Conservation (phyloP, 2,888 invertebrate genomes). For the Lasioglossum vierecki region DNA sequence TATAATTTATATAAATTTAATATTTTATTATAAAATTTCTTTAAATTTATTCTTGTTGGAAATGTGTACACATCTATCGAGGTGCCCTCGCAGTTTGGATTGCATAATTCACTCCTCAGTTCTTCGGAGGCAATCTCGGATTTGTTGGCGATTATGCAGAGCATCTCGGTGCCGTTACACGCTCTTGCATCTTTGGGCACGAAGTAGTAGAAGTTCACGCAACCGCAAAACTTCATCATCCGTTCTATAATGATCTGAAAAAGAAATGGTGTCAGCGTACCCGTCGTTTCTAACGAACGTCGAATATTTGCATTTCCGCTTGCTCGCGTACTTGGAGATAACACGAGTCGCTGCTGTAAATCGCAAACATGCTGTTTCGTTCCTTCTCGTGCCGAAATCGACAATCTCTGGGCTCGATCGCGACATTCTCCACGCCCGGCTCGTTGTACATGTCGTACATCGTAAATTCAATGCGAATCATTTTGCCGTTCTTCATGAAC, state of each 20-base stretch:
- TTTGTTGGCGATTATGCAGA: conserved; percentile 49
- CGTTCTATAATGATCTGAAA: conserved; percentile 50
- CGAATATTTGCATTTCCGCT: background rate
- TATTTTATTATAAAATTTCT: too few relatives aligned
- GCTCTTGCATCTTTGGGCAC: conserved; percentile 33
- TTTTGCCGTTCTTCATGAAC: conserved; percentile 13
- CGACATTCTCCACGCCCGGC: conserved; percentile 85
- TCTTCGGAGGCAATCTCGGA: conserved; percentile 8
- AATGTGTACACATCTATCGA: conserved; percentile 12
- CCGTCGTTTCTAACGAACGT: background rate
- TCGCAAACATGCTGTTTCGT: conserved; percentile 86
- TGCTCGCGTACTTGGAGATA: conserved; percentile 86
- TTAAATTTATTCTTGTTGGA: background rate
- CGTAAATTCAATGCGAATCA: conserved; percentile 49
- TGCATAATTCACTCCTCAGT: conserved; percentile 45
- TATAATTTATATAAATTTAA: too few relatives aligned
- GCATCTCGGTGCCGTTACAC: conserved; percentile 72
- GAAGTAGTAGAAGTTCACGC: conserved; percentile 71
- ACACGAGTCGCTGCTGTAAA: conserved; percentile 91
- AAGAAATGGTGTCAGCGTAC: background rate
- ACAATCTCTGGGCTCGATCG: conserved; percentile 88
- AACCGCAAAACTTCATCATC: conserved; percentile 72
- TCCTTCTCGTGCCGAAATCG: conserved; percentile 88
- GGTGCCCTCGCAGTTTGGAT: conserved; percentile 70
- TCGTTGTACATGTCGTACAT: conserved; percentile 71